These are phyloP conservation scores for Morone saxatilis DNA, from an alignment of 2,113 vertebrate species.

Conservation along the genomic window DNA sequence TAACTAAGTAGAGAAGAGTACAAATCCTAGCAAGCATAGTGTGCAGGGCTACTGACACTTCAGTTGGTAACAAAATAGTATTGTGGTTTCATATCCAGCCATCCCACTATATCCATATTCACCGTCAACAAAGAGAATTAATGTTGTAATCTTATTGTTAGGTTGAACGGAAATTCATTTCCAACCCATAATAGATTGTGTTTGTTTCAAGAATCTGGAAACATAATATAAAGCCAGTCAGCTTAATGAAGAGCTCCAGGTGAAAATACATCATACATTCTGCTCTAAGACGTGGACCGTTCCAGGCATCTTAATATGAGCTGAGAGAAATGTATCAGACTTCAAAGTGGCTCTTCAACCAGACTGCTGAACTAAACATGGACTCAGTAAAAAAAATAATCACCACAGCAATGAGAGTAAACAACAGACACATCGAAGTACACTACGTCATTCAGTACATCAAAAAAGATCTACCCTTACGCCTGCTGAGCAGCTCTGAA, in stretches of 20 bases:
- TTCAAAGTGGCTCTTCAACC: constrained; percentile 14
- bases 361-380: constrained; percentile 13
- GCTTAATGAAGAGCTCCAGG: background rate
- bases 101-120: background rate
- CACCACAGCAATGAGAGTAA: background rate
- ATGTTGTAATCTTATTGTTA: background rate
- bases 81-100: background rate
- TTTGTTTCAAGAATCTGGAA: background rate
- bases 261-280: background rate
- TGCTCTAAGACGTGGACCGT: background rate
- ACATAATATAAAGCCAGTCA: background rate
- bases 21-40: no score
- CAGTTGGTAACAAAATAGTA: background rate
- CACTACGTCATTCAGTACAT: background rate
- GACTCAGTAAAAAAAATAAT: constrained; percentile 12
- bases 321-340: background rate
- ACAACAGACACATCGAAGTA: background rate
- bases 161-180: background rate
- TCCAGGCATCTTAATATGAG: constrained; percentile 8
- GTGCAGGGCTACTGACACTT: no score
- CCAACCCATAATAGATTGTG: background rate
- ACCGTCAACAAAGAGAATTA: background rate
- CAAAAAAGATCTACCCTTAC: background rate
- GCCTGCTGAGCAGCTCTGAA: constrained; percentile 22
- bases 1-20: no score